Percentiles rank a stretch among this genome's conserved stretches.
Evolutionary conservation across 1,140 invertebrate genomes (phyloP).

Genomic region (Bilobella aurantiaca): DNA sequence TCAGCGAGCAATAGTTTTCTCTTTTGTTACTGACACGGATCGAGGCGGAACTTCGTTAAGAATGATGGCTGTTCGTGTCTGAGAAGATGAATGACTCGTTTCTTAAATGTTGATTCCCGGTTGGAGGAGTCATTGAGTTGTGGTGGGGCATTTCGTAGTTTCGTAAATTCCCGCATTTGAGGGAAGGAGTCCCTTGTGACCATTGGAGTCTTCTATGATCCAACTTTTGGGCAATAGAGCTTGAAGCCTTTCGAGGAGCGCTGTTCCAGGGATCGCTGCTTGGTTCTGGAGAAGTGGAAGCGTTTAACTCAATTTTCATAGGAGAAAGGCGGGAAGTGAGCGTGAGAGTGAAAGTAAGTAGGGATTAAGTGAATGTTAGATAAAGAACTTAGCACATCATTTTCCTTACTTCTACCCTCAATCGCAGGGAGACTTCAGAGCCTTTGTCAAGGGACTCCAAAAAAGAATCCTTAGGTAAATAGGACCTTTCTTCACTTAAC

Average conservation of each 20-base stretch:
- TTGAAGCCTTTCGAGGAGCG: conserved; percentile 17
- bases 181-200: not conserved
- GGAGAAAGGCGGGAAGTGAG: conserved; percentile 1
- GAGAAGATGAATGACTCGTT: conserved; percentile 5
- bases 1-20: not conserved
- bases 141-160: not conserved
- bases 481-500: not conserved
- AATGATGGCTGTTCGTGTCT: conserved; percentile 3
- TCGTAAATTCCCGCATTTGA: not conserved
- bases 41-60: not conserved
- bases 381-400: conserved; percentile 11
- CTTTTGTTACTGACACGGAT: not conserved
- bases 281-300: conserved; percentile 8
- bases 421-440: not conserved
- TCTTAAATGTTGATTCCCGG: not conserved
- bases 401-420: not conserved
- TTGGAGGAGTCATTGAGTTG: not conserved
- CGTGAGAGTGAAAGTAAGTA: conserved; percentile 11
- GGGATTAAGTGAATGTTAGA: conserved; percentile 19
- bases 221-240: not conserved
- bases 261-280: not conserved
- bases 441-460: not conserved
- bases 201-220: not conserved
- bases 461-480: not conserved
- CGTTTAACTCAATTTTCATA: conserved; percentile 35